Evolutionary conservation across 2,113 vertebrate genomes (phyloP), one percentile per base, ranked within the genome.

Genomic region (Scalopus aquaticus): DNA sequence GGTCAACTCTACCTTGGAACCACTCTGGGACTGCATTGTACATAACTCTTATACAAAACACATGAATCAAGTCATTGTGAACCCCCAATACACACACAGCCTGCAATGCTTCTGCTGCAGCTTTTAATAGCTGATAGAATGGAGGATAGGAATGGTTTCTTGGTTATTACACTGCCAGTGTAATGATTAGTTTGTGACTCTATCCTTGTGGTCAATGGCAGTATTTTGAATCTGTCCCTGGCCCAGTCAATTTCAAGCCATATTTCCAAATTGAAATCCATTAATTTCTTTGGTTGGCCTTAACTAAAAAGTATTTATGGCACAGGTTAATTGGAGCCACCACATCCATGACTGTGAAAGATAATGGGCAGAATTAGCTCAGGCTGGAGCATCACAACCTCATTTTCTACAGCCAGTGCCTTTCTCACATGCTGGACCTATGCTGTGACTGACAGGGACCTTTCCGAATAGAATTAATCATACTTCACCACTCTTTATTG

Each of bases 301-400:
- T 95, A 69, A 92, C 91, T 95, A 95, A 95, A 96, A 78, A 60
- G 81, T 96, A 95, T 97, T 96, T 96, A 96, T 97, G 94, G 62
- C 88, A 65, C 76, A 97, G 96, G 95, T 97, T 97, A 97, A 97
- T 96, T 97, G 91, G 94, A 97, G 95, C 54, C 80, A 96, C 32
- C 76, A 74, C 51, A 89, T 92, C 82, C 56, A 32, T 93, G 91
- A 85, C 80, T 90, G 49, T 94, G 89, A 94, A 88, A 92, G 91
- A 96, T 96, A 15, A 73, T 74, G 96, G 87, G 69, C 69, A 93
- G 69, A 32, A 74, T 95, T 84, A 94, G 93, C 87, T 96, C 94
- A 95, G 73, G 65, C 64, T 42, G 72, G 91, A 87, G 44, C 65
- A 46, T 5, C 69, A 67, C 44, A 90, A 80, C 44, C 64, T 96